A percentile compares a stretch with the other conserved stretches of the same genome.
These are phyloP conservation scores for Acinonyx jubatus DNA, from an alignment of 2,113 vertebrate species.

Conservation along the genomic window DNA sequence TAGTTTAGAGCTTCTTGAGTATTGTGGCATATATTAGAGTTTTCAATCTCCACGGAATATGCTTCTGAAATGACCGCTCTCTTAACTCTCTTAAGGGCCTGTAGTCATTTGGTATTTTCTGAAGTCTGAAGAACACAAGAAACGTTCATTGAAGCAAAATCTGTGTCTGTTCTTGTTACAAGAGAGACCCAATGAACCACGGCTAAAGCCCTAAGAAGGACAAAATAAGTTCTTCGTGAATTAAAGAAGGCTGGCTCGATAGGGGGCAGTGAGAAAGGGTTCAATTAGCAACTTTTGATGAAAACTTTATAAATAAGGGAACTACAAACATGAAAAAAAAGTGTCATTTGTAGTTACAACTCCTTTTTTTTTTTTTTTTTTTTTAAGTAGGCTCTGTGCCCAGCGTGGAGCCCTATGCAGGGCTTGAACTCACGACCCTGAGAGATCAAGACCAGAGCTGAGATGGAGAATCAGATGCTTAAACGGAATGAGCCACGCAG, in stretches of 20 bases:
- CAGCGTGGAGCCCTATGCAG: too few species aligned
- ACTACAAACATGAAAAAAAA: background rate
- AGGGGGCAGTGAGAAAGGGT: background rate
- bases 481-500: too few species aligned
- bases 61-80: conserved; percentile 65
- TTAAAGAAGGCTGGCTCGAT: background rate
- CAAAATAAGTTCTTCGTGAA: conserved; percentile 62
- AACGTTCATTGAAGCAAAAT: conserved; percentile 75
- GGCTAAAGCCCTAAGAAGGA: conserved; percentile 49
- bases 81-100: conserved; percentile 72
- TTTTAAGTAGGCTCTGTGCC: too few species aligned
- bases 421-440: too few species aligned
- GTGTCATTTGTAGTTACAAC: background rate
- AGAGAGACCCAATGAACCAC: conserved; percentile 74
- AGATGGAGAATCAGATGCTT: too few species aligned
- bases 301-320: background rate
- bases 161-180: conserved; percentile 60
- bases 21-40: background rate
- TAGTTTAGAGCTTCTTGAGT: conserved; percentile 9
- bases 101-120: conserved; percentile 73
- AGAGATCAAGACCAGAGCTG: too few species aligned
- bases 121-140: conserved; percentile 72
- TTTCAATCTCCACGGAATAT: conserved; percentile 62
- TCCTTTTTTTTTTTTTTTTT: background rate
- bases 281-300: background rate